A percentile compares a stretch with the other conserved stretches of the same genome.
Evolutionary conservation across 2,888 invertebrate genomes (phyloP).

Genomic region (Alloplasta piceator): DNA sequence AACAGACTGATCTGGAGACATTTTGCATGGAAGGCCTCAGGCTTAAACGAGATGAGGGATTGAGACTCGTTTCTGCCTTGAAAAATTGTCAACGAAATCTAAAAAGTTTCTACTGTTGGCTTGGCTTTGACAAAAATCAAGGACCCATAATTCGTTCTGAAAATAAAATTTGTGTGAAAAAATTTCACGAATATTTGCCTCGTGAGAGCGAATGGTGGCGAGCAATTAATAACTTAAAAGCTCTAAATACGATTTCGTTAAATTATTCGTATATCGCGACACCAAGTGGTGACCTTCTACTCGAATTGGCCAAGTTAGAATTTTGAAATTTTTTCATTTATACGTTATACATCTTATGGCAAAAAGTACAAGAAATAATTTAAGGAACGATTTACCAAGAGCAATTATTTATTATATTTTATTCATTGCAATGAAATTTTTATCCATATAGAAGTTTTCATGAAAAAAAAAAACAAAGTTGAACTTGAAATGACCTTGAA

Average conservation of each 20-base stretch:
- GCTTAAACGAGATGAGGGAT: constrained; percentile 68
- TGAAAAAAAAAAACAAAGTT: no score
- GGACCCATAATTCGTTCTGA: constrained; percentile 60
- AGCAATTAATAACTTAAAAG: constrained; percentile 68
- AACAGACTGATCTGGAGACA: constrained; percentile 65
- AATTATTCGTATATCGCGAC: constrained; percentile 74
- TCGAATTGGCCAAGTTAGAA: constrained; percentile 69
- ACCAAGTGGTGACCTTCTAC: constrained; percentile 71
- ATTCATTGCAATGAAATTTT: no score
- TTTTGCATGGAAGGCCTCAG: constrained; percentile 71
- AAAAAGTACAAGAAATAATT: no score
- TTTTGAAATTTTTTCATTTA: not conserved
- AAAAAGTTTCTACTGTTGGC: constrained; percentile 71
- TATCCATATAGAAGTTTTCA: no score
- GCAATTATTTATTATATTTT: not conserved
- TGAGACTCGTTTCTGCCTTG: constrained; percentile 68
- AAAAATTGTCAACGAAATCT: constrained; percentile 70
- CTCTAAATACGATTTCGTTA: constrained; percentile 71
- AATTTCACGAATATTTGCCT: constrained; percentile 51
- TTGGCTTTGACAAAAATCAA: constrained; percentile 68
- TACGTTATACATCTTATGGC: no score
- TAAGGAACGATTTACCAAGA: not conserved
- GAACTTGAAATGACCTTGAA: no score
- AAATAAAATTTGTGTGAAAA: constrained; percentile 54
- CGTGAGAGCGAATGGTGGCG: constrained; percentile 69